A percentile compares a stretch with the other conserved stretches of the same genome.
Evolutionary conservation across 2,888 invertebrate genomes (phyloP).

Genomic region (Aphrophora alni): DNA sequence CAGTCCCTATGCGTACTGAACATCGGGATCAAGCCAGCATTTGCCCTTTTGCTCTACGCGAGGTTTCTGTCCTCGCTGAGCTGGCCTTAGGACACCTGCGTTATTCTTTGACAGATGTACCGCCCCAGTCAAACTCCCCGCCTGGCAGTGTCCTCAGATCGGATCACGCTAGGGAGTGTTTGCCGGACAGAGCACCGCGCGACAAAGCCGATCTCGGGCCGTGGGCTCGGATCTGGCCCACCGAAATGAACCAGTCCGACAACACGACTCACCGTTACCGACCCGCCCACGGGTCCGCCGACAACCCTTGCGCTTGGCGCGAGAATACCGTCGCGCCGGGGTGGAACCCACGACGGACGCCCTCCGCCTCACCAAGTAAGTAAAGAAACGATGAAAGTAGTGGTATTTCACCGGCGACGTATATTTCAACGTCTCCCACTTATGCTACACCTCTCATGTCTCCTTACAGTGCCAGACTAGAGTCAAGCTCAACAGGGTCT

Average conservation of each 20-base stretch:
- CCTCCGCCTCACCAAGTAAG: constrained; percentile 60
- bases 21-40: constrained; percentile 71
- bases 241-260: background rate
- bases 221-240: background rate
- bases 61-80: constrained; percentile 73
- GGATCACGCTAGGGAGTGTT: constrained; percentile 59
- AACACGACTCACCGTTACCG: constrained; percentile 33
- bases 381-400: constrained; percentile 63
- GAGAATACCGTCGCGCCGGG: constrained; percentile 57
- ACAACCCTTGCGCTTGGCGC: constrained; percentile 62
- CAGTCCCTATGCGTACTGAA: constrained; percentile 65
- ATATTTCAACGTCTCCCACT: background rate
- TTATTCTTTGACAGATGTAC: constrained; percentile 71
- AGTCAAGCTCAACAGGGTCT: too few relatives aligned
- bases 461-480: too few relatives aligned
- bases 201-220: constrained; percentile 57
- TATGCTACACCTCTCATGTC: background rate
- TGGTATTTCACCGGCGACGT: constrained; percentile 55
- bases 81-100: constrained; percentile 69
- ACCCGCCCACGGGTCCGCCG: constrained; percentile 62
- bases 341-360: background rate
- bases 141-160: constrained; percentile 66
- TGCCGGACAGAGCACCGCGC: constrained; percentile 53
- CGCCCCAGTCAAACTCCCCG: constrained; percentile 70
- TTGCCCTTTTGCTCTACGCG: constrained; percentile 74